Percentiles rank a stretch among this genome's conserved stretches.
Conservation (phyloP, 2,888 invertebrate genomes). For the Tetragonisca angustula region DNA sequence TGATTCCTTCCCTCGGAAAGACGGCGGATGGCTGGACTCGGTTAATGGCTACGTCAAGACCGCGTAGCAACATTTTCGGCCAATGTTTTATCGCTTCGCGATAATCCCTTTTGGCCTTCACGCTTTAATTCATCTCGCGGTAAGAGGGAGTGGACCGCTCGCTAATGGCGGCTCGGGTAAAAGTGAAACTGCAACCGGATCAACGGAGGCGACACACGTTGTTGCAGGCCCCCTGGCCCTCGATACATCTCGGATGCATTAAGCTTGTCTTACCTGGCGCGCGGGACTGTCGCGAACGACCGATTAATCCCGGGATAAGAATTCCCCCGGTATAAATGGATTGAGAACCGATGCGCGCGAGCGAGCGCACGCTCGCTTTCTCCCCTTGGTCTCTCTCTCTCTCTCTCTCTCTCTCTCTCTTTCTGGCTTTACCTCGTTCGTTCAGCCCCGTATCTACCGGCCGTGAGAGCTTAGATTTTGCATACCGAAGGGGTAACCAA, state of each 20-base stretch:
- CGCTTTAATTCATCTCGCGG: constrained; percentile 64
- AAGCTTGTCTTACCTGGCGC: constrained; percentile 69
- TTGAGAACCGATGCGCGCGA: constrained; percentile 66
- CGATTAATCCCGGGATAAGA: constrained; percentile 78
- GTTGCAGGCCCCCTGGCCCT: constrained; percentile 45
- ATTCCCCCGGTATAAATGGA: constrained; percentile 67
- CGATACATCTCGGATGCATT: constrained; percentile 68
- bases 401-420: neutral
- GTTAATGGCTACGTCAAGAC: constrained; percentile 63
- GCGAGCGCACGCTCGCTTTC: constrained; percentile 8
- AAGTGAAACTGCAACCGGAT: constrained; percentile 62
- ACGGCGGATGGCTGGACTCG: constrained; percentile 1
- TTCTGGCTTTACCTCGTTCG: constrained; percentile 12
- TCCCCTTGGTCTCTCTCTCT: neutral
- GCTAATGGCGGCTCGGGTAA: constrained; percentile 60
- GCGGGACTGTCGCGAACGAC: constrained; percentile 67
- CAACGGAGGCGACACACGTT: constrained; percentile 60
- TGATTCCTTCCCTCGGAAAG: neutral
- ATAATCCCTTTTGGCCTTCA: constrained; percentile 65
- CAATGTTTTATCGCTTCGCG: constrained; percentile 66
- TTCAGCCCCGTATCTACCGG: constrained; percentile 3
- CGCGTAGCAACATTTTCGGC: constrained; percentile 65
- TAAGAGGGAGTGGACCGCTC: neutral
- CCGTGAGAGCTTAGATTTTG: constrained; percentile 60
- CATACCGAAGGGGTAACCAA: constrained; percentile 74